Evolutionary conservation across 2,113 vertebrate genomes (phyloP).

Genomic region (Brachirus orientalis): DNA sequence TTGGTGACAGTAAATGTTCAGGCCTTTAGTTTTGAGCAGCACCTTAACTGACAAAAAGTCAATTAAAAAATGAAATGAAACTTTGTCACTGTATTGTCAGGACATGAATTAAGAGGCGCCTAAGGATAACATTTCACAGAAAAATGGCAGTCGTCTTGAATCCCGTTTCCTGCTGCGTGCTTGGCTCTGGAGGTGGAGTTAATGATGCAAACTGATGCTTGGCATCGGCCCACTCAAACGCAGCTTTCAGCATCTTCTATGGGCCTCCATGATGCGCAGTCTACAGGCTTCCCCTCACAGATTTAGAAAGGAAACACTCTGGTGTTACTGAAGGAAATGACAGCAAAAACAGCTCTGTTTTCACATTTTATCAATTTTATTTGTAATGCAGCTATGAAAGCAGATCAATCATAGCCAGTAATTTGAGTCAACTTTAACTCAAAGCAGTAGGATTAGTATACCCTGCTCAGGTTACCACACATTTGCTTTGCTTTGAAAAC

Average conservation of each 20-base stretch:
- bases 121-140: background rate
- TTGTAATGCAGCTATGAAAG: too few species aligned
- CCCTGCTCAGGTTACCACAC: too few species aligned
- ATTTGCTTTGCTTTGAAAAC: too few species aligned
- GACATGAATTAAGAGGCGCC: background rate
- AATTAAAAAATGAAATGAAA: background rate
- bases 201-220: constrained; percentile 45
- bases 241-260: constrained; percentile 5
- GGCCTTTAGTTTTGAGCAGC: too few species aligned
- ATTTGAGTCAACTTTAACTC: too few species aligned
- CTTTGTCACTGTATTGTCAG: background rate
- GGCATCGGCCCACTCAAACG: constrained; percentile 20
- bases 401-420: too few species aligned
- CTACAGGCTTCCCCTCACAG: constrained; percentile 36
- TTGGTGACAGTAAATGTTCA: background rate
- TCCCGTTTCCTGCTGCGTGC: constrained; percentile 16
- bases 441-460: too few species aligned
- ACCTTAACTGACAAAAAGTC: background rate
- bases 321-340: background rate
- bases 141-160: background rate
- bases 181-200: constrained; percentile 42
- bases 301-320: background rate
- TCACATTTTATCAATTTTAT: too few species aligned
- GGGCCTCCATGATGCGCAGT: background rate
- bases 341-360: background rate